A percentile compares a stretch with the other conserved stretches of the same genome.
phyloP scores from a whole-genome alignment of 2,797 vertebrate species.

The Gobionotothen gibberifrons region DNA sequence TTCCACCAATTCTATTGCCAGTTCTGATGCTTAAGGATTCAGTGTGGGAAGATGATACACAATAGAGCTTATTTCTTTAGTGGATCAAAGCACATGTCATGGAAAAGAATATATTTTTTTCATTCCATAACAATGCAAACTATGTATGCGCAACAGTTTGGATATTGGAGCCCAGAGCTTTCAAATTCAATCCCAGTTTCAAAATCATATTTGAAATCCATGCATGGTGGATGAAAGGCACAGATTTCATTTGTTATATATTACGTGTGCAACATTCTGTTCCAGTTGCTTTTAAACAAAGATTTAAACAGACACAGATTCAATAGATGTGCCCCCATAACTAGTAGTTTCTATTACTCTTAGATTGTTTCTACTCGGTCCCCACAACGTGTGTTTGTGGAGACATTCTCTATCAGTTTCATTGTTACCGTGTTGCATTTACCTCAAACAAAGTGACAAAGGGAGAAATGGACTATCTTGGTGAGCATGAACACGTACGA shows the following conservation, averaged over 20 bases:
- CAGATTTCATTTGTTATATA: conserved; percentile 20
- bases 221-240: conserved; percentile 2
- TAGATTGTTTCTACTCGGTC: conserved; percentile 46
- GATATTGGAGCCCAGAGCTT: not conserved
- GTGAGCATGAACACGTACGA: conserved; percentile 40
- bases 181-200: conserved; percentile 16
- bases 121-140: conserved; percentile 3
- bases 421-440: conserved; percentile 75
- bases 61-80: conserved; percentile 19
- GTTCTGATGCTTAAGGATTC: conserved; percentile 35
- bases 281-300: conserved; percentile 4
- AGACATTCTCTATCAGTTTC: conserved; percentile 64
- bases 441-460: conserved; percentile 65
- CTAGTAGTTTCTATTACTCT: conserved; percentile 47
- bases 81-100: conserved; percentile 23
- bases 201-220: conserved; percentile 8
- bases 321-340: conserved; percentile 48
- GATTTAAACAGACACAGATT: conserved; percentile 45
- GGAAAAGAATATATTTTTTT: not conserved
- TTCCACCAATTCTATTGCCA: conserved; percentile 33
- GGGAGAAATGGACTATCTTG: conserved; percentile 50
- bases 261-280: conserved; percentile 10
- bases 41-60: conserved; percentile 6
- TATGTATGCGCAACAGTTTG: not conserved
- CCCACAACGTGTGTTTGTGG: conserved; percentile 48